Percentiles rank a stretch among this genome's conserved stretches.
phyloP scores from a whole-genome alignment of 2,113 vertebrate genomes.

The Balaenoptera acutorostrata region DNA sequence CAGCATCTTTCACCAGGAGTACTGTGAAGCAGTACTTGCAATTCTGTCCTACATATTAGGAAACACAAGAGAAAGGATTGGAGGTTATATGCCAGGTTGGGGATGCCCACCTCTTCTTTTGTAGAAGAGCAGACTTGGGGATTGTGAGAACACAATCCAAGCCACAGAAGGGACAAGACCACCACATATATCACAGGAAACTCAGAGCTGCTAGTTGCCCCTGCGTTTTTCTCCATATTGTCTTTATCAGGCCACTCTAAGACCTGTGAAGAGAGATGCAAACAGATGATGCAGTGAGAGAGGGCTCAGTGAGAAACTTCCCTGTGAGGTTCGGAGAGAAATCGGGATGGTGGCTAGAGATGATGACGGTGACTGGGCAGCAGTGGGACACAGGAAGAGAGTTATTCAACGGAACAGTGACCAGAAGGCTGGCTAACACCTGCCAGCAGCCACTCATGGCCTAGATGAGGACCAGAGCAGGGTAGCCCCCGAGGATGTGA shows the following conservation, averaged over 20 bases:
- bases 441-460: neutral
- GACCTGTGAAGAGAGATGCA: neutral
- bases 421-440: neutral
- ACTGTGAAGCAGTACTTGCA: neutral
- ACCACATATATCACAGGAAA: neutral
- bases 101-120: too few species aligned
- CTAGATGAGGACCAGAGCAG: neutral
- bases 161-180: neutral
- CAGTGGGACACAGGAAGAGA: neutral
- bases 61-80: neutral
- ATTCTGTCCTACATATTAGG: neutral
- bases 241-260: neutral
- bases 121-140: neutral
- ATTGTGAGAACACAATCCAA: neutral
- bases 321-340: neutral
- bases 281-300: neutral
- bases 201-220: neutral
- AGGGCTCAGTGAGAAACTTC: neutral
- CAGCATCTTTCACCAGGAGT: neutral
- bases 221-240: neutral
- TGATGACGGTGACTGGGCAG: accelerated
- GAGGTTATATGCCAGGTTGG: neutral
- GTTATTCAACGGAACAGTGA: neutral
- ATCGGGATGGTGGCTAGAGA: too few species aligned
- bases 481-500: accelerated